Percentiles rank a stretch among this genome's conserved stretches.
Conservation (phyloP, 2,888 invertebrate species). For the Eupeodes luniger region DNA sequence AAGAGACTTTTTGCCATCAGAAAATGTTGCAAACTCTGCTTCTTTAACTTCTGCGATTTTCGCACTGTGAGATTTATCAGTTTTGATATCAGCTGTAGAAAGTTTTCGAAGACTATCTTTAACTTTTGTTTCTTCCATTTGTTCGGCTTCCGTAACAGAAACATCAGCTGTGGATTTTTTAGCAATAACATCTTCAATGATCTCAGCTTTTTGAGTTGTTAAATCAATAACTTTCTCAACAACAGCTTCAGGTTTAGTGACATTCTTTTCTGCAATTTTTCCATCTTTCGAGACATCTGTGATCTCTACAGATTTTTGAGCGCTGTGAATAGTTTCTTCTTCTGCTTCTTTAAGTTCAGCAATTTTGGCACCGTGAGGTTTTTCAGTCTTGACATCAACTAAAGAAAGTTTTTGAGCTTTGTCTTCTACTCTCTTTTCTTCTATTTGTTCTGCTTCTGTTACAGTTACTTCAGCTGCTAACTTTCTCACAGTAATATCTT, state of each 20-base stretch:
- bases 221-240: neutral
- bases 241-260: conserved; percentile 17
- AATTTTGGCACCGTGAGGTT: neutral
- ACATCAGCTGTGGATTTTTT: neutral
- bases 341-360: neutral
- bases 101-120: neutral
- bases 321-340: neutral
- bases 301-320: neutral
- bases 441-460: conserved; percentile 13
- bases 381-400: neutral
- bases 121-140: conserved; percentile 1
- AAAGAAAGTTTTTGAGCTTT: neutral
- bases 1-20: neutral
- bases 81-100: neutral
- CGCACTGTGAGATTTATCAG: neutral
- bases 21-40: neutral
- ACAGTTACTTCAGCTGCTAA: conserved; percentile 1
- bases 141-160: conserved; percentile 14
- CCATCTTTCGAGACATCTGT: neutral
- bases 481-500: too few species aligned
- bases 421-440: neutral
- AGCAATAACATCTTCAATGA: too few species aligned
- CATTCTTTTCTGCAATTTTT: neutral
- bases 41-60: conserved; percentile 3
- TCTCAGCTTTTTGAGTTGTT: too few species aligned